phyloP scores from a whole-genome alignment of 2,797 vertebrate genomes.

The Valencia hispanica region DNA sequence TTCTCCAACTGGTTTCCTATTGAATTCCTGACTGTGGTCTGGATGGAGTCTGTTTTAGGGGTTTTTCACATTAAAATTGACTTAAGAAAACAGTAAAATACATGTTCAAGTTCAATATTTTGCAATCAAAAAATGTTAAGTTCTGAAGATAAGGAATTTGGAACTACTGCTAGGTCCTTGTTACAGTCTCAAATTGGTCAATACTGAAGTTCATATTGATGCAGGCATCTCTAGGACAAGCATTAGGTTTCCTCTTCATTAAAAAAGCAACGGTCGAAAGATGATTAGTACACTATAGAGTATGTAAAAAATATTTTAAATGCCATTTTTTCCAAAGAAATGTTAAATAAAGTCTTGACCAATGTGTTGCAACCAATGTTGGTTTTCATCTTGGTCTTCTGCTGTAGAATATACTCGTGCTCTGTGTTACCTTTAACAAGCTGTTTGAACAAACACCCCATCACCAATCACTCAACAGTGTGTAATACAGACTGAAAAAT shows the following conservation, averaged over 20 bases:
- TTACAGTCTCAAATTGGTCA: no score
- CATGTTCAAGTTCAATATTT: neutral
- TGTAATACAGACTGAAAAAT: neutral
- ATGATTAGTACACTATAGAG: neutral
- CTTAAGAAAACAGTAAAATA: neutral
- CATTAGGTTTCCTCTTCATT: no score
- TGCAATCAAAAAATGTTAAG: no score
- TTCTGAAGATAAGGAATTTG: neutral
- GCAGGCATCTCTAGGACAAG: no score
- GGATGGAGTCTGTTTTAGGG: conserved; percentile 9
- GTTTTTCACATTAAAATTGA: neutral
- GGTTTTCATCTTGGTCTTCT: neutral
- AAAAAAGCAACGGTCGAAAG: neutral
- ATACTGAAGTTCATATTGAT: no score
- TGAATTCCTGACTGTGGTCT: neutral
- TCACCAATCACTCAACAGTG: neutral
- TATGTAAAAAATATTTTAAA: neutral
- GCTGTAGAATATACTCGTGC: neutral
- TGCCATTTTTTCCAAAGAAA: neutral
- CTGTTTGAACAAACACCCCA: neutral
- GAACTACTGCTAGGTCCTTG: neutral
- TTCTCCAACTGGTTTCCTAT: conserved; percentile 3
- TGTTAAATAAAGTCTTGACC: neutral
- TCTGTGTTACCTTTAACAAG: neutral
- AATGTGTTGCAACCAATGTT: neutral